Evolutionary conservation across 2,888 invertebrate genomes (phyloP), one percentile per base, ranked within the genome.

Genomic region (Lasioglossum marginatum): DNA sequence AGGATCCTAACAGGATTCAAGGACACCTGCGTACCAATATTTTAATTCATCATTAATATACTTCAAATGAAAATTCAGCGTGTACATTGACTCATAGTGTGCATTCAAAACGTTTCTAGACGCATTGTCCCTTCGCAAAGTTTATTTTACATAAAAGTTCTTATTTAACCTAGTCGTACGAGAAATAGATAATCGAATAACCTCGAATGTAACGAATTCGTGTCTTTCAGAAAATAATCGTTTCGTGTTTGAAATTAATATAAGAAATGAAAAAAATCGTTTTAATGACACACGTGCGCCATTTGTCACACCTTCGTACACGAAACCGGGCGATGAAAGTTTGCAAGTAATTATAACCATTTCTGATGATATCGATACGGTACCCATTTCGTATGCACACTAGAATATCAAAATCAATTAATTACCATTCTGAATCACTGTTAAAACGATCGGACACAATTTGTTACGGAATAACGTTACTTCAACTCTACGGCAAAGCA

Each of bases 1-100:
- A 99, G 96, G 94, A 99, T 97, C 95, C 99, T 97, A 60, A 99
- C 97, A 79, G 99, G 99, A 96, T 99, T 99, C 91, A 99, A 96
- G 88, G 98, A 98, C 93, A 97, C 97, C 97, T 98, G 4, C 0
- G 72, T 72, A 82, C 27, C 19, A 10, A 34, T 16, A 66, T 74
- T 68, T 34, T 37, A 31, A 76, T 27, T 34, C 43, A 27, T 45
- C 12, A 76, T 60, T 57, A 52, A 31, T 12, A 14, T 60, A 57
- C 73, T 19, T 12, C 0, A 60, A 16, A 57, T 19, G 16, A 83
- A 37, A 12, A 76, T 45, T 66, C 0, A 19, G 16, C 14, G n/a
- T 1, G 31, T 37, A 68, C 31, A 31, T 14, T 31, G n/a, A 82
- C n/a, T 37, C 8, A 37, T 1, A 43, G 52, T 23, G 66, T 37